Evolutionary conservation across 2,113 vertebrate genomes (phyloP), one percentile per base, ranked within the genome.

Genomic region (Paratilapia polleni): DNA sequence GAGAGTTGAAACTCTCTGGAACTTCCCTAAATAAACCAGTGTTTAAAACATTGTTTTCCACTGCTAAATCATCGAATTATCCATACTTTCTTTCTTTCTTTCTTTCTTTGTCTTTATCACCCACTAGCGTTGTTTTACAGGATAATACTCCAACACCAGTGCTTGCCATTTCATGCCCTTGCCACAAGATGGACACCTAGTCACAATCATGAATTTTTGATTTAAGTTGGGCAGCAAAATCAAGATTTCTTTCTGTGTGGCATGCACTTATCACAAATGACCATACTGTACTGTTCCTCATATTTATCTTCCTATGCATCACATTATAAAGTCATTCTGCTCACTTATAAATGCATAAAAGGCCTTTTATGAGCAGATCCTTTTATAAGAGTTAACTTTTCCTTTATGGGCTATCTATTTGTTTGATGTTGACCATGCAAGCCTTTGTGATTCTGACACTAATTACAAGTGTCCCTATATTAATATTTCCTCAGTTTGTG

Each of bases 161-260:
- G 15, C 31, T 56, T 82, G 87, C 17, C 24, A 84, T 85, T 47
- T 19, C 22, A 49, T 36, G n/a, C 3, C 13, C n/a, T 62, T 12
- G 34, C 90, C 93, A 93, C 92, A 86, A 86, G 93, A 58, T 87
- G 90, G 91, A 82, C 38, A 31, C 77, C 62, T 82, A 19, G 75
- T 52, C 73, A 20, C 49, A 86, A 26, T 49, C 20, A 41, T 79
- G 15, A 36, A 52, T 73, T 14, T 7, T 20, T 26, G 7, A 0
- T 28, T 70, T 73, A 31, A 20, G 9, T 52, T 8, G 26, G 24
- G 43, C 17, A 52, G 2, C 49, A 31, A 73, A 73, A 73, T 31
- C 24, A 49, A 52, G 66, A 13, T 73, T 24, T 49, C 19, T 6
- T 28, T 24, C 22, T n/a, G 66, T 52, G 66, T 28, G 66, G 24